These are phyloP conservation scores for Ophioderma brevispina DNA, from an alignment of 35 echinoderm and acorn worm species.

Conservation along the genomic window DNA sequence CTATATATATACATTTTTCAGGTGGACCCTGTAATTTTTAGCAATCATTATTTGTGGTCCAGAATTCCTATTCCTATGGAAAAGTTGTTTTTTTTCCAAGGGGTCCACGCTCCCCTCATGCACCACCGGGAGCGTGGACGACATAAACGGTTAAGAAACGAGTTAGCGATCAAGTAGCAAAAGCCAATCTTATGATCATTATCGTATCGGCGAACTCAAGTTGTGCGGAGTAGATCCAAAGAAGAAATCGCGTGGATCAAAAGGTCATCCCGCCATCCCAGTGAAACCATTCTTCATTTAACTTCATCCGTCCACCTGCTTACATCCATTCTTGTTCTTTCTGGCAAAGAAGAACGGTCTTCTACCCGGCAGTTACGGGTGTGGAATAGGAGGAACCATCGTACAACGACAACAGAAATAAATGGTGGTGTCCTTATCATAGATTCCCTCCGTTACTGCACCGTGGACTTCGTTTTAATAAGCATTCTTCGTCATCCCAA, in stretches of 20 bases:
- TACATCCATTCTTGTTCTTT: slow-evolving; percentile 35
- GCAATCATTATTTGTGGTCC: too few relatives aligned
- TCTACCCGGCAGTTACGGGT: slow-evolving; percentile 55
- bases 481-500: slow-evolving; percentile 64
- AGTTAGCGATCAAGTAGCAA: too few relatives aligned
- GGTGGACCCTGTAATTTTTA: too few relatives aligned
- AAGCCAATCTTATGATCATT: slow-evolving; percentile 39
- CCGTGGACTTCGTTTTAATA: slow-evolving; percentile 53
- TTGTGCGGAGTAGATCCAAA: slow-evolving; percentile 32
- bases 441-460: slow-evolving; percentile 57
- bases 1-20: too few relatives aligned
- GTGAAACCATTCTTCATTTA: slow-evolving; percentile 66
- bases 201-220: slow-evolving; percentile 18
- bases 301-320: slow-evolving; percentile 59
- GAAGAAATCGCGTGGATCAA: slow-evolving; percentile 32
- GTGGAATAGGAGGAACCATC: slow-evolving; percentile 34
- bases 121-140: too few relatives aligned
- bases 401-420: slow-evolving; percentile 79
- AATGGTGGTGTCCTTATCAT: slow-evolving; percentile 69
- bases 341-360: slow-evolving; percentile 48
- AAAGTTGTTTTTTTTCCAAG: too few relatives aligned
- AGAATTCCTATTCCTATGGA: too few relatives aligned
- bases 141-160: too few relatives aligned
- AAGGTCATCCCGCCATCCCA: slow-evolving; percentile 69
- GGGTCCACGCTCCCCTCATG: too few relatives aligned